These are phyloP conservation scores for Reticulitermes speratus DNA, from an alignment of 1,140 invertebrate species.

Conservation along the genomic window DNA sequence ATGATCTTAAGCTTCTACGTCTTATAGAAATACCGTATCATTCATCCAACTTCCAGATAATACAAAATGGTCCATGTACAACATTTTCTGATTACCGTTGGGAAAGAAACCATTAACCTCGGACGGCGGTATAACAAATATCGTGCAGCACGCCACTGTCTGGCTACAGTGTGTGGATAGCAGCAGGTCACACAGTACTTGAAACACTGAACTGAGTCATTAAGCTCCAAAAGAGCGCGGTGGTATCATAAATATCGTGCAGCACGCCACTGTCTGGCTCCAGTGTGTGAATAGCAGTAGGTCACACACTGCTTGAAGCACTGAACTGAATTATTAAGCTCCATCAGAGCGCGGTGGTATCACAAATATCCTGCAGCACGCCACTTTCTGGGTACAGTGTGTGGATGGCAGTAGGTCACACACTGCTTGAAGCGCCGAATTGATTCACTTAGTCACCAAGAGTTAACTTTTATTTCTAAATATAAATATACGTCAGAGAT, in stretches of 20 bases:
- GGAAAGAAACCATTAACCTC: not conserved
- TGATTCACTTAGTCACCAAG: too few relatives aligned
- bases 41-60: not conserved
- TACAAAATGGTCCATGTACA: not conserved
- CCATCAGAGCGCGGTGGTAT: too few relatives aligned
- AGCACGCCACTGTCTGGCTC: not conserved
- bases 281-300: not conserved
- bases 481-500: too few relatives aligned
- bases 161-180: not conserved
- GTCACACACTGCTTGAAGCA: not conserved
- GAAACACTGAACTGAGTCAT: too few relatives aligned
- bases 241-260: not conserved
- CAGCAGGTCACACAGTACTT: not conserved
- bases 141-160: not conserved
- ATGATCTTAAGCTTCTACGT: too few relatives aligned
- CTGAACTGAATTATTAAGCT: too few relatives aligned
- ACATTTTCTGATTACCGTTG: constrained; percentile 2
- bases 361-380: not conserved
- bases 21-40: not conserved
- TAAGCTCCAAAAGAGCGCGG: too few relatives aligned
- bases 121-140: not conserved
- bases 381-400: not conserved
- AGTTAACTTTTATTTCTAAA: too few relatives aligned
- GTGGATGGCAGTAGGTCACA: not conserved
- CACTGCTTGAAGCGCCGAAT: not conserved